Evolutionary conservation across 2,888 invertebrate species (phyloP).

Genomic region (Lysandra coridon): DNA sequence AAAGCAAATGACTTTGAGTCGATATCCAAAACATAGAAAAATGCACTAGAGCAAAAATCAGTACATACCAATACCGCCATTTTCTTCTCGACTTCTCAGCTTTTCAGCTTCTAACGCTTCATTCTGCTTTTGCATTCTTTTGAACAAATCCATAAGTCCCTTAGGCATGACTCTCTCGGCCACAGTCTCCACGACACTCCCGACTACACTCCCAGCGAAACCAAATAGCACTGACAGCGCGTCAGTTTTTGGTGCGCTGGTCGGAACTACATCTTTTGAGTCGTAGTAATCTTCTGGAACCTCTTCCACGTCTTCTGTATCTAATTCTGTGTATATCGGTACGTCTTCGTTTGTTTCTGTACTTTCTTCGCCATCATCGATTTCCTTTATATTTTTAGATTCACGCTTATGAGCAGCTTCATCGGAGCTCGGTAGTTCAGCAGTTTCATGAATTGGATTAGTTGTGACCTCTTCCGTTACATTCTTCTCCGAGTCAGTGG

Average conservation of each 20-base stretch:
- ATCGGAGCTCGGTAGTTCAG: neutral
- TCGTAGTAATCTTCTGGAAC: conserved; percentile 75
- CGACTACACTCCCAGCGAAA: conserved; percentile 72
- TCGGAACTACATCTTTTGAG: conserved; percentile 66
- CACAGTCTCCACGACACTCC: conserved; percentile 69
- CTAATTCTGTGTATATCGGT: conserved; percentile 64
- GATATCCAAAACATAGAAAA: neutral
- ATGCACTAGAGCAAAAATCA: neutral
- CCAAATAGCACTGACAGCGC: conserved; percentile 71
- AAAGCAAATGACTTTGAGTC: neutral
- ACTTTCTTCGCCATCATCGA: conserved; percentile 42
- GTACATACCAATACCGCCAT: conserved; percentile 68
- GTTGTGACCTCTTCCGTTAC: neutral
- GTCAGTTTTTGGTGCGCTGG: conserved; percentile 67
- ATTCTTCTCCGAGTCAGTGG: conserved; percentile 39
- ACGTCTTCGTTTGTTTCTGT: conserved; percentile 53
- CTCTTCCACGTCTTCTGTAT: conserved; percentile 57
- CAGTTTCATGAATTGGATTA: neutral
- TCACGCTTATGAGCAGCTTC: conserved; percentile 31
- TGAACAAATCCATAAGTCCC: conserved; percentile 67
- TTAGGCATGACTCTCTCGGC: conserved; percentile 73
- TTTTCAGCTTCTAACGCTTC: conserved; percentile 71
- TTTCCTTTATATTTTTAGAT: conserved; percentile 33
- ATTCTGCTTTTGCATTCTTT: conserved; percentile 71
- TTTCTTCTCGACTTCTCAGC: conserved; percentile 72